Percentiles rank a stretch among this genome's conserved stretches.
Conservation (phyloP, 1,140 invertebrate genomes). For the Apis mellifera region DNA sequence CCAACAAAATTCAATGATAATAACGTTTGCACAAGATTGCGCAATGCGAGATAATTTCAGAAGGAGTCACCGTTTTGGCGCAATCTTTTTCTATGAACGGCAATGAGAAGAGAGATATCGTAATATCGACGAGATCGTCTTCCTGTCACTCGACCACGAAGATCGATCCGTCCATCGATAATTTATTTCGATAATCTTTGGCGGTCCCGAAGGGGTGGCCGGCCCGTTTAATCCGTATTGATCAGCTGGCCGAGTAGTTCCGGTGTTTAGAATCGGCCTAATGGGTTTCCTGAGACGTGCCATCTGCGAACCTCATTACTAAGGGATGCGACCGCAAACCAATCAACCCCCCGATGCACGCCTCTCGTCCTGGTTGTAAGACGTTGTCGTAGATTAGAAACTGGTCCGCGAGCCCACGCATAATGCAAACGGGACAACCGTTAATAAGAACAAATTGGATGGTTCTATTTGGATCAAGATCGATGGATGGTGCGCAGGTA, state of each 20-base stretch:
- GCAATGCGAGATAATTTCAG: no score
- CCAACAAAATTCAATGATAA: no score
- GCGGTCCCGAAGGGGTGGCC: background rate
- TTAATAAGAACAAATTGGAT: constrained; percentile 47
- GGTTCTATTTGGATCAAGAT: background rate
- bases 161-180: constrained; percentile 4
- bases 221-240: constrained; percentile 54
- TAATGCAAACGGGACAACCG: background rate
- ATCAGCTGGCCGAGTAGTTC: constrained; percentile 46
- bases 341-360: constrained; percentile 71
- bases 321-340: constrained; percentile 80
- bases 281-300: constrained; percentile 79
- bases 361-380: constrained; percentile 72
- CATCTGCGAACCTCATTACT: constrained; percentile 80
- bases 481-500: constrained; percentile 5
- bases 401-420: background rate
- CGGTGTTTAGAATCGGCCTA: constrained; percentile 76
- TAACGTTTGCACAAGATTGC: no score
- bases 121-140: background rate
- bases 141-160: background rate
- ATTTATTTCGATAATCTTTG: constrained; percentile 49
- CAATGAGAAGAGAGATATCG: no score
- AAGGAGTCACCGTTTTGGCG: no score
- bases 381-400: constrained; percentile 62
- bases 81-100: no score